A percentile compares a stretch with the other conserved stretches of the same genome.
Conservation (phyloP, 2,113 vertebrate species). For the Sprattus sprattus region DNA sequence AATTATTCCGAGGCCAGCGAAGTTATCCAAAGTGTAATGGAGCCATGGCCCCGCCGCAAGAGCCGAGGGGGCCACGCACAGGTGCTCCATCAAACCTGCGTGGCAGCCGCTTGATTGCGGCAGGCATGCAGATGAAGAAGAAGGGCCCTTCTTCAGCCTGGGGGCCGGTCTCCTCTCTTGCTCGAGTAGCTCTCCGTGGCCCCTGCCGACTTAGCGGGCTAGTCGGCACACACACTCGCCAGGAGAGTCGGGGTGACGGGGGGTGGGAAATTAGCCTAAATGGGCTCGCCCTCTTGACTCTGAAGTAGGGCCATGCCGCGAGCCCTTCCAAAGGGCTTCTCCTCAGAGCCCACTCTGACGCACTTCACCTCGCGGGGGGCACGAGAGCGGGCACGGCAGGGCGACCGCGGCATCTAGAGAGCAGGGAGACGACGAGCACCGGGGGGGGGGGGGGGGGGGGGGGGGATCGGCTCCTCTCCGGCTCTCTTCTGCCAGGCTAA, state of each 20-base stretch:
- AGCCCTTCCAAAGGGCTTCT: conserved; percentile 37
- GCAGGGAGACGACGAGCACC: neutral
- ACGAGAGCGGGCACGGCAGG: neutral
- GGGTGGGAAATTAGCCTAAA: conserved; percentile 47
- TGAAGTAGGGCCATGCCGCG: conserved; percentile 37
- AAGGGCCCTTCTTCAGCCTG: conserved; percentile 32
- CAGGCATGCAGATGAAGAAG: conserved; percentile 47
- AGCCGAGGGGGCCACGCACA: conserved; percentile 30
- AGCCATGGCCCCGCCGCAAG: conserved; percentile 21
- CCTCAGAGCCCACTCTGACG: conserved; percentile 13
- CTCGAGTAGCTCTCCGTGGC: conserved; percentile 43
- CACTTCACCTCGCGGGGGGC: conserved; percentile 17
- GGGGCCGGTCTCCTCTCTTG: conserved; percentile 35
- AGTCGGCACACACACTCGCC: conserved; percentile 33
- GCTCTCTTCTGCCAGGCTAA: conserved; percentile 4
- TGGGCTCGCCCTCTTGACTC: conserved; percentile 39
- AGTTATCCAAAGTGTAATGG: conserved; percentile 52
- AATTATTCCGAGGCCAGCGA: conserved; percentile 46
- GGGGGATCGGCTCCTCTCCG: neutral
- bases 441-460: too few relatives aligned
- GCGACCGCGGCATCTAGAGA: neutral
- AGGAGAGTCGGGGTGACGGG: neutral
- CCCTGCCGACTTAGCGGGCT: conserved; percentile 20
- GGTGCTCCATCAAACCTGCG: conserved; percentile 44
- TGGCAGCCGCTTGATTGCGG: conserved; percentile 43